phyloP scores from a whole-genome alignment of 2,113 vertebrate genomes.

The Colossoma macropomum region DNA sequence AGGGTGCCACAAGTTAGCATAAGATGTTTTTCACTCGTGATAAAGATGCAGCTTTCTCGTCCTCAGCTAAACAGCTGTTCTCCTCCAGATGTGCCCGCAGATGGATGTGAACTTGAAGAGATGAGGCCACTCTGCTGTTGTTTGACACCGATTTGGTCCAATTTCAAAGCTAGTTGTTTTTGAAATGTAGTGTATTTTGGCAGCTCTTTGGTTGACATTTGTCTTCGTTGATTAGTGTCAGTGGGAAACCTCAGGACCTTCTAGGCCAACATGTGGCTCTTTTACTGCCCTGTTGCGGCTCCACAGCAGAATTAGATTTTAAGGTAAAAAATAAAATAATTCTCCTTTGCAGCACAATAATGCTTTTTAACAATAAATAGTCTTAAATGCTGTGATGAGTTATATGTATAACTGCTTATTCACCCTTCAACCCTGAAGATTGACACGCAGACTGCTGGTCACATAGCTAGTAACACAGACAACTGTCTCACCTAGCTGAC shows the following conservation, averaged over 20 bases:
- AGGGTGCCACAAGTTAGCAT: slow-evolving; percentile 7
- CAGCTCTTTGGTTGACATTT: not conserved
- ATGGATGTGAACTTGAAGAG: slow-evolving; percentile 26
- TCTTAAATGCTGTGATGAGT: too few species aligned
- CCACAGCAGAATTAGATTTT: too few species aligned
- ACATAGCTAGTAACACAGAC: too few species aligned
- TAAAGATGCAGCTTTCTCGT: slow-evolving; percentile 6
- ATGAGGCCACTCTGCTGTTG: slow-evolving; percentile 22
- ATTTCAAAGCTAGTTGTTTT: slow-evolving; percentile 37
- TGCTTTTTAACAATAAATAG: too few species aligned
- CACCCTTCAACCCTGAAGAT: too few species aligned
- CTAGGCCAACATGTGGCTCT: too few species aligned
- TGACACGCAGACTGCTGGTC: too few species aligned
- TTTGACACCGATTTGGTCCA: slow-evolving; percentile 1
- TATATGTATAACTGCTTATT: too few species aligned
- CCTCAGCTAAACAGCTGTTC: slow-evolving; percentile 32
- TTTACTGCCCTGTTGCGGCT: too few species aligned
- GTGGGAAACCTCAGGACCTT: not conserved
- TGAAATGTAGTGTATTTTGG: not conserved
- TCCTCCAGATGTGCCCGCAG: slow-evolving; percentile 36
- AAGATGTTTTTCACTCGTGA: slow-evolving; percentile 6
- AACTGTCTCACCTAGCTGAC: too few species aligned
- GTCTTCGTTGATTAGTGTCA: not conserved
- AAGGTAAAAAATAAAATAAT: too few species aligned
- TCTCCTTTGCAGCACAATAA: too few species aligned